phyloP scores from a whole-genome alignment of 2,113 vertebrate genomes.

The Phalacrocorax carbo region DNA sequence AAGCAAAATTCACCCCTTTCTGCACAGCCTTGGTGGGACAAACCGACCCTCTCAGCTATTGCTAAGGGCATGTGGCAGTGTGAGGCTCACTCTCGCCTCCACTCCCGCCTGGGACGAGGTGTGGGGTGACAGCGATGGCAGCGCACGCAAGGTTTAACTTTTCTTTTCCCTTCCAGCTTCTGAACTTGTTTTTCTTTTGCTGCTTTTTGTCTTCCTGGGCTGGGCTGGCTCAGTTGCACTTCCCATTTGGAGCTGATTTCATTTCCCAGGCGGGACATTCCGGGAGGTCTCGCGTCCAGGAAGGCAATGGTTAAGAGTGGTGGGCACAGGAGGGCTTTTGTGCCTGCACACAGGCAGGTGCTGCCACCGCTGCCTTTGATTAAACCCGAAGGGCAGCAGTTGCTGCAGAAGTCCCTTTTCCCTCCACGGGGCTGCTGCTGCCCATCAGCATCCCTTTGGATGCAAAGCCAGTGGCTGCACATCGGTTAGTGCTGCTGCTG shows the following conservation, averaged over 20 bases:
- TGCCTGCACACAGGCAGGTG: not conserved
- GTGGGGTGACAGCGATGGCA: not conserved
- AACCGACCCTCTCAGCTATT: rapidly evolving
- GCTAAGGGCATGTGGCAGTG: rapidly evolving
- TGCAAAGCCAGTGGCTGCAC: not conserved
- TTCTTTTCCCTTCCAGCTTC: not conserved
- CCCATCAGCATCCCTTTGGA: not conserved
- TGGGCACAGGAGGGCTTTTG: not conserved
- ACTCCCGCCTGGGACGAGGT: not conserved
- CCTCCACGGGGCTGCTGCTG: not conserved
- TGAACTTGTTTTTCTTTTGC: not conserved
- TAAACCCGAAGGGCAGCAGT: not conserved
- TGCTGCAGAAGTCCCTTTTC: not conserved
- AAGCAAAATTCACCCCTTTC: not conserved
- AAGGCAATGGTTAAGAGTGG: not conserved
- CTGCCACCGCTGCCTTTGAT: not conserved
- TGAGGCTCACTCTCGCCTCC: not conserved
- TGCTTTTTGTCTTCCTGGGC: not conserved
- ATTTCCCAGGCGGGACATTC: not conserved
- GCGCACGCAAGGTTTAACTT: rapidly evolving
- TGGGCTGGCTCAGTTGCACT: not conserved
- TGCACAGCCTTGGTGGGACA: not conserved
- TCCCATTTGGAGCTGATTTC: not conserved
- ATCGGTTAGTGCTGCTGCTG: not conserved
- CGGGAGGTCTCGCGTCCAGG: rapidly evolving